Percentiles rank a stretch among this genome's conserved stretches.
Evolutionary conservation across 2,888 invertebrate species (phyloP).

Genomic region (Diaphora mendica): DNA sequence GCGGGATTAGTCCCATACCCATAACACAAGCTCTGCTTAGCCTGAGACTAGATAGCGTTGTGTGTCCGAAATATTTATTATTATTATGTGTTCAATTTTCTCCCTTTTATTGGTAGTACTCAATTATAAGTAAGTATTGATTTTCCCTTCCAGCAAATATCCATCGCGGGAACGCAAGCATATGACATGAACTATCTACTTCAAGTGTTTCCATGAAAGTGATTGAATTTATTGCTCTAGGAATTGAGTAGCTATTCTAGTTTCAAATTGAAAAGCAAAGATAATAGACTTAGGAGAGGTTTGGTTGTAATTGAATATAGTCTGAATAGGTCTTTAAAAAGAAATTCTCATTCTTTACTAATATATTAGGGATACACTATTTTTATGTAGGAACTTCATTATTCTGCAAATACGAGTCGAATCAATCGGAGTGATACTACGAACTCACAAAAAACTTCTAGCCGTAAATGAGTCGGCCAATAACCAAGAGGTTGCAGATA

Average conservation of each 20-base stretch:
- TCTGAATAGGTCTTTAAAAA: background rate
- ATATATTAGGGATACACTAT: no score
- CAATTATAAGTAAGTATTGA: conserved; percentile 24
- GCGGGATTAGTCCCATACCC: no score
- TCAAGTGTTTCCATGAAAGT: conserved; percentile 8
- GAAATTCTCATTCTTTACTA: background rate
- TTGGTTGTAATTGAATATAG: background rate
- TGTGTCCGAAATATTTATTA: no score
- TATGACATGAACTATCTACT: conserved; percentile 8
- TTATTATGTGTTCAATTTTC: background rate
- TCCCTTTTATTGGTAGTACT: background rate
- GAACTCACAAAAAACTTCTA: no score
- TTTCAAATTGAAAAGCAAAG: background rate
- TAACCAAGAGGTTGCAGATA: no score
- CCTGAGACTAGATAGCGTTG: no score
- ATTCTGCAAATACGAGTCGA: no score
- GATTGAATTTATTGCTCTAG: background rate
- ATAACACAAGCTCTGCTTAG: no score
- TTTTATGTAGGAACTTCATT: no score
- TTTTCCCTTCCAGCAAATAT: conserved; percentile 25
- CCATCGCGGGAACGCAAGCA: conserved; percentile 11
- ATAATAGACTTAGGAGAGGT: background rate
- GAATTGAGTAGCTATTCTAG: background rate
- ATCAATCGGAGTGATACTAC: no score
- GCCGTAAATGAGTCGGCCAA: no score